Base-by-base conservation (phyloP, 1,140 invertebrate genomes). In the Drosophila azteca region DNA sequence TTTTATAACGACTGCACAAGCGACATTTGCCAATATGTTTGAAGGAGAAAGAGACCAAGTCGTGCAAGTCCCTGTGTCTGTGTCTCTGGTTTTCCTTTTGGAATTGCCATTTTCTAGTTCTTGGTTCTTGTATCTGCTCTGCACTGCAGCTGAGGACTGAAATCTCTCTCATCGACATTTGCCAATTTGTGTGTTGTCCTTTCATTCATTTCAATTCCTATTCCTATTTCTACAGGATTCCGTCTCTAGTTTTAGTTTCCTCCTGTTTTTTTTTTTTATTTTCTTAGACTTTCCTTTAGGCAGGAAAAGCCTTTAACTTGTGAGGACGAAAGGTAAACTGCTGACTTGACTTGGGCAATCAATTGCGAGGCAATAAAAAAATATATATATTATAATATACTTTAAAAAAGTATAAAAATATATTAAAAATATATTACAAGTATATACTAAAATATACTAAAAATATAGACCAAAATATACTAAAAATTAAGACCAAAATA, bases 11-110 rank as follows among this genome's bases (percentile, higher is more conserved):
- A 69, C 76, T 66, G 55, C 50, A 52, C 26, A 52, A 63, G 69
- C 71, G 76, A 80, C 80, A 77, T 84, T 84, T 84, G 71, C 76
- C 80, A 81, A 81, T 81, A 81, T 66, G 78, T 71, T 80, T 75
- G 50, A 55, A 26, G 51, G 49, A 61, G 29, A 58, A 67, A 68
- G 35, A 35, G 35, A 46, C 43, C 35, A 6, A 41, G 26, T 44
- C 22, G 9, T 26, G 45, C 44, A 35, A 39, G 44, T 51, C 41
- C 49, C 48, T 20, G 9, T 41, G 24, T 44, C 17, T 45, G 26
- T 31, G 39, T 67, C 61, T 74, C 35, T 39, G 35, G 35, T 39
- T 39, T 39, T 13, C 41, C 54, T 50, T 54, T 68, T 24, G 41
- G 52, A 82, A 69, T 81, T 81, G 79, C 41, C 54, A 60, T 77